Evolutionary conservation across 2,797 vertebrate genomes (phyloP).

Genomic region (Salmo trutta): DNA sequence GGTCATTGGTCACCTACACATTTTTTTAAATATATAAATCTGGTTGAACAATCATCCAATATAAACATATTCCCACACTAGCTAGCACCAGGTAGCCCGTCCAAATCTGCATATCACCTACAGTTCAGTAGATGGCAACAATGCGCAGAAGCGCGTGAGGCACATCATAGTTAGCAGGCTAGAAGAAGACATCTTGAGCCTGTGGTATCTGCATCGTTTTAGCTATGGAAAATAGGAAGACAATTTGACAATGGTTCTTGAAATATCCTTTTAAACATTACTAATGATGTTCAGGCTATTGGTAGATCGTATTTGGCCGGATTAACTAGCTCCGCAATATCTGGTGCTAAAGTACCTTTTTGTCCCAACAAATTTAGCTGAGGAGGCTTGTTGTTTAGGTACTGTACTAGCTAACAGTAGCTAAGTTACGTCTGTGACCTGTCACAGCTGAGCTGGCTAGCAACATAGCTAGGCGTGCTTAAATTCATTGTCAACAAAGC

Average conservation of each 20-base stretch:
- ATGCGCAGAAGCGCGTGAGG: background rate
- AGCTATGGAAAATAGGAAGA: background rate
- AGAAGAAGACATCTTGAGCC: background rate
- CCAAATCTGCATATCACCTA: background rate
- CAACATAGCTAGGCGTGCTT: background rate
- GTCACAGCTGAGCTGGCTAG: constrained; percentile 18
- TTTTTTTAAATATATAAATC: background rate
- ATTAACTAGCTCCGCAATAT: background rate
- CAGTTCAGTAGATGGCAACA: background rate
- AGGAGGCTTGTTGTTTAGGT: background rate
- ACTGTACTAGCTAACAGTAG: background rate
- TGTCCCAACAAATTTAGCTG: background rate
- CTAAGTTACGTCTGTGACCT: constrained; percentile 23
- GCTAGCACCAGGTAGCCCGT: background rate
- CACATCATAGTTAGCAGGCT: background rate
- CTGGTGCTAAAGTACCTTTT: too few species aligned
- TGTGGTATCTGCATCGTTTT: background rate
- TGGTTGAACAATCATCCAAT: background rate
- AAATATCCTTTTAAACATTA: background rate
- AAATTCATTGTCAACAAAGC: background rate
- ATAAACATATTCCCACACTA: background rate
- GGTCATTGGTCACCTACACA: background rate
- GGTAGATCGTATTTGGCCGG: background rate
- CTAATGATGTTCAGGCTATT: background rate
- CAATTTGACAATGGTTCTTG: background rate